These are phyloP conservation scores for Cottoperca gobio DNA, from an alignment of 2,797 vertebrate species.

Conservation along the genomic window DNA sequence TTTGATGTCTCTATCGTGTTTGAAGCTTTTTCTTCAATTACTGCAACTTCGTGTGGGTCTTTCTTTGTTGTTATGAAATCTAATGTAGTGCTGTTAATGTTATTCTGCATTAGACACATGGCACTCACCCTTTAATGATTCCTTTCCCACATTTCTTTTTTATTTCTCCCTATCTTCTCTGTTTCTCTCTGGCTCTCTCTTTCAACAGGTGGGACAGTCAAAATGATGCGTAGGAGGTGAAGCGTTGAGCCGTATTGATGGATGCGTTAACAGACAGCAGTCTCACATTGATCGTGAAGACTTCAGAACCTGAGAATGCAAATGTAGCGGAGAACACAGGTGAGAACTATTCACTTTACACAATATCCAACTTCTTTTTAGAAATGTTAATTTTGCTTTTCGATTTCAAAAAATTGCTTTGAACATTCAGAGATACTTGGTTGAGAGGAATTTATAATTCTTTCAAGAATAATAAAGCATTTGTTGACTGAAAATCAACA, in stretches of 20 bases:
- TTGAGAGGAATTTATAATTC: conserved; percentile 35
- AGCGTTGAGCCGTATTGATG: conserved; percentile 92
- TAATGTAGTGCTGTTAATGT: conserved; percentile 22
- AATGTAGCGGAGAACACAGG: conserved; percentile 92
- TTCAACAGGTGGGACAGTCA: conserved; percentile 88
- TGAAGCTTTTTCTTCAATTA: conserved; percentile 48
- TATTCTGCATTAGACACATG: conserved; percentile 37
- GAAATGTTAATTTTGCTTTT: conserved; percentile 19
- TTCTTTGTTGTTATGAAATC: conserved; percentile 51
- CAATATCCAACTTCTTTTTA: not conserved
- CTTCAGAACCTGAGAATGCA: conserved; percentile 90
- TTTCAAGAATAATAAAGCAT: conserved; percentile 41
- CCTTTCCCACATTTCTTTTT: conserved; percentile 19
- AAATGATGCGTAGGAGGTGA: conserved; percentile 91
- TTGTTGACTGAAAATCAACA: conserved; percentile 53
- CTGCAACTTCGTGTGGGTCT: conserved; percentile 46
- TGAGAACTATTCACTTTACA: conserved; percentile 80
- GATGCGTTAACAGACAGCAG: conserved; percentile 94
- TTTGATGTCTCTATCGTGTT: conserved; percentile 59
- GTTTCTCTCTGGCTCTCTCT: conserved; percentile 49
- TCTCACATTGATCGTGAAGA: conserved; percentile 91
- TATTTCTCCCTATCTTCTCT: conserved; percentile 44
- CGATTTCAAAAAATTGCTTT: conserved; percentile 19
- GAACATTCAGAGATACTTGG: conserved; percentile 27
- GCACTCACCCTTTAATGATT: conserved; percentile 37